phyloP scores from a whole-genome alignment of 2,113 vertebrate species.

The Sphyrna mokarran region DNA sequence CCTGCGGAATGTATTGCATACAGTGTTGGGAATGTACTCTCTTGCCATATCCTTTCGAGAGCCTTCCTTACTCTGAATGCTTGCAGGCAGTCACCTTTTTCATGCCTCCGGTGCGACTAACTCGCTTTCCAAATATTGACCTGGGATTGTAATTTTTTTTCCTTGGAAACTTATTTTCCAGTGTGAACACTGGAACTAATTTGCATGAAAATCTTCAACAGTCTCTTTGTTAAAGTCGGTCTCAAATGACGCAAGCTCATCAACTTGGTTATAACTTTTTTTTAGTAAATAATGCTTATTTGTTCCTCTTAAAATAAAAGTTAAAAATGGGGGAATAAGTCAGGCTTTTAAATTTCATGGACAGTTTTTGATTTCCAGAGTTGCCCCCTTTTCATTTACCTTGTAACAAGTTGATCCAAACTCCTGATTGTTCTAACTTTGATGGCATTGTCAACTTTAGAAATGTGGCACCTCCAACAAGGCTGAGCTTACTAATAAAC shows the following conservation, averaged over 20 bases:
- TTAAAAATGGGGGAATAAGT: not conserved
- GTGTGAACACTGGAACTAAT: constrained; percentile 54
- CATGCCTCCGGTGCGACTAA: constrained; percentile 49
- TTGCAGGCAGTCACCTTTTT: constrained; percentile 50
- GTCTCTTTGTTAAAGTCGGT: not conserved
- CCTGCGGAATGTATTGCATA: constrained; percentile 15
- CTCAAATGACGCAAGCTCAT: not conserved
- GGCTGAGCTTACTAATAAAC: too few relatives aligned
- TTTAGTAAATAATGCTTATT: not conserved
- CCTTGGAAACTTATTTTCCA: constrained; percentile 47
- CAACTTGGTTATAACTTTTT: not conserved
- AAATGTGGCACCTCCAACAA: not conserved
- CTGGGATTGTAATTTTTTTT: constrained; percentile 68
- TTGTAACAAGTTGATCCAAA: not conserved
- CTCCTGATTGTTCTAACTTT: not conserved
- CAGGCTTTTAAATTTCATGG: not conserved
- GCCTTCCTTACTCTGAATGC: constrained; percentile 47
- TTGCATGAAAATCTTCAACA: not conserved
- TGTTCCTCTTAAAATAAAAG: too few relatives aligned
- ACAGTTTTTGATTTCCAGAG: not conserved
- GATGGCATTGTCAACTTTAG: not conserved
- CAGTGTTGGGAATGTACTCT: not conserved
- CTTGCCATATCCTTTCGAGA: constrained; percentile 49
- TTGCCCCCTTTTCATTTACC: not conserved
- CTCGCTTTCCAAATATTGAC: constrained; percentile 55